Conservation (phyloP, 2,888 invertebrate genomes). For the Hyalella azteca region DNA sequence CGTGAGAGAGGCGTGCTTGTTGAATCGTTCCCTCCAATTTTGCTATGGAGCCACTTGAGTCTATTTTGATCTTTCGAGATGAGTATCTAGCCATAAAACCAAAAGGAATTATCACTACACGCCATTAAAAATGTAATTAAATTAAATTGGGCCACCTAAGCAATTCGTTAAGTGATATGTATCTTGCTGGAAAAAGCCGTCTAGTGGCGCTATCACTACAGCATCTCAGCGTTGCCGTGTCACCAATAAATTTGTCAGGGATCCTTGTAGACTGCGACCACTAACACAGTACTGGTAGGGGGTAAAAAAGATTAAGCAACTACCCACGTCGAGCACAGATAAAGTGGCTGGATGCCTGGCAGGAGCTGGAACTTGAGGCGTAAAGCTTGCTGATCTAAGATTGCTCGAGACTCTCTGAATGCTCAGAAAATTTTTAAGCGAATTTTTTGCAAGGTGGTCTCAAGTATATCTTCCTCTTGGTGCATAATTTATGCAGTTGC, state of each 20-base stretch:
- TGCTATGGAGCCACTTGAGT: no score
- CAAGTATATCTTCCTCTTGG: not conserved
- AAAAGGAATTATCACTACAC: slow-evolving; percentile 25
- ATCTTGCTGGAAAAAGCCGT: slow-evolving; percentile 22
- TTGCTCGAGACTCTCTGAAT: slow-evolving; percentile 25
- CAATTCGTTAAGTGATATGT: slow-evolving; percentile 35
- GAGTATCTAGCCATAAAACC: slow-evolving; percentile 6
- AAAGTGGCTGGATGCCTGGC: slow-evolving; percentile 24
- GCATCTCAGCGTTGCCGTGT: slow-evolving; percentile 33
- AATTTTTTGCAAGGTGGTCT: not conserved
- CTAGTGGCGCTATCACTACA: slow-evolving; percentile 30
- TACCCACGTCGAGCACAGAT: slow-evolving; percentile 32
- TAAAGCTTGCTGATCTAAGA: slow-evolving; percentile 31
- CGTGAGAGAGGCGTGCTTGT: no score
- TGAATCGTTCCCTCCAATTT: no score
- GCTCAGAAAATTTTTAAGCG: not conserved
- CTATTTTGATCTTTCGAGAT: not conserved
- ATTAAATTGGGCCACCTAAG: slow-evolving; percentile 32
- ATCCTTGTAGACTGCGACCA: slow-evolving; percentile 29
- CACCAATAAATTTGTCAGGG: slow-evolving; percentile 36
- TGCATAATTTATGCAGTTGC: not conserved
- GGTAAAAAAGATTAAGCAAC: slow-evolving; percentile 36
- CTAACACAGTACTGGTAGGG: slow-evolving; percentile 36
- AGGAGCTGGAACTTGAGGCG: slow-evolving; percentile 36
- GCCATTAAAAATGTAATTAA: slow-evolving; percentile 37